Conservation (phyloP, 2,113 vertebrate genomes). For the Aramus guarauna region DNA sequence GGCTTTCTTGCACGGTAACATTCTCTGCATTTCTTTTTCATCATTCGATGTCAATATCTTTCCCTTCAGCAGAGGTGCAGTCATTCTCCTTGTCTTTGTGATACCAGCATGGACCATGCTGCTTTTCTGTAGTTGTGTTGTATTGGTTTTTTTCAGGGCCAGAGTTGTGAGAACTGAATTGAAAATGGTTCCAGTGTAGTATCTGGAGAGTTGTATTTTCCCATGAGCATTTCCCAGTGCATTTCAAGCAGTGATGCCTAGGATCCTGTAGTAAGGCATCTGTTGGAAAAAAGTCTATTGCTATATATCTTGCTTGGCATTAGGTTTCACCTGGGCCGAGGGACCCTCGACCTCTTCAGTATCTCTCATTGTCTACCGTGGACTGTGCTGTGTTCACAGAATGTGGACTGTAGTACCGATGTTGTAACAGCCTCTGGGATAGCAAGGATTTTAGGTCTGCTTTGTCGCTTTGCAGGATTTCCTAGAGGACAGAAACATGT, state of each 20-base stretch:
- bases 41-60: neutral
- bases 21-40: neutral
- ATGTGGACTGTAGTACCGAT: neutral
- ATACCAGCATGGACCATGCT: neutral
- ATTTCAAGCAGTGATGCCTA: neutral
- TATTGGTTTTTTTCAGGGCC: neutral
- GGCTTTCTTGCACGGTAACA: neutral
- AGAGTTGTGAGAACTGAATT: neutral
- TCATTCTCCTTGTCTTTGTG: neutral
- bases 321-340: neutral
- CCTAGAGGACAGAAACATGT: fast-evolving
- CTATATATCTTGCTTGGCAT: neutral
- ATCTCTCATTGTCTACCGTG: neutral
- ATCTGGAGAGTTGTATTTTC: neutral
- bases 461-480: neutral
- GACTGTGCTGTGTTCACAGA: neutral
- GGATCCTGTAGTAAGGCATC: neutral
- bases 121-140: neutral
- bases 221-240: fast-evolving
- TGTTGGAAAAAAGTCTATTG: neutral
- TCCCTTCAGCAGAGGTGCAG: neutral
- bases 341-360: neutral
- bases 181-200: neutral
- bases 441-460: neutral
- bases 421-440: neutral